Evolutionary conservation across 2,113 vertebrate genomes (phyloP).

Genomic region (Chitala chitala): DNA sequence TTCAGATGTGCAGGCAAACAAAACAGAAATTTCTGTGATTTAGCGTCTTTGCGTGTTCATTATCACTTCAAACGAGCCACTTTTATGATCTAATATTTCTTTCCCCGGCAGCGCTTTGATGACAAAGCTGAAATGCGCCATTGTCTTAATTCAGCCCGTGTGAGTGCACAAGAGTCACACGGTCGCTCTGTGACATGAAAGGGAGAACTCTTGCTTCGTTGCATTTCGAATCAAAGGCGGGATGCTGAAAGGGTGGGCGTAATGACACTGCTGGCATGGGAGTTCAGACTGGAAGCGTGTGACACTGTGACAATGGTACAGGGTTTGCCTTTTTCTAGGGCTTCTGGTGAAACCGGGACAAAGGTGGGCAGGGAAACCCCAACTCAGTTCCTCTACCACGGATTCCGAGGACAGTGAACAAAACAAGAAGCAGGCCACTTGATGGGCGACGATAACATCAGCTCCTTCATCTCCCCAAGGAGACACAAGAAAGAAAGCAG

Average conservation of each 20-base stretch:
- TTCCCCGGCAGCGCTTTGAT: background rate
- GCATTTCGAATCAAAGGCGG: background rate
- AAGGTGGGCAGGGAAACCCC: too few relatives aligned
- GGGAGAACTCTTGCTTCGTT: background rate
- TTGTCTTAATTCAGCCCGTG: conserved; percentile 11
- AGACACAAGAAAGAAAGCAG: background rate
- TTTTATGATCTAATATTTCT: background rate
- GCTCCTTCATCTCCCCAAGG: background rate
- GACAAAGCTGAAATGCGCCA: background rate
- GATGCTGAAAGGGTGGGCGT: too few relatives aligned
- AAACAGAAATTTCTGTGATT: background rate
- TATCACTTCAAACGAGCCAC: conserved; percentile 14
- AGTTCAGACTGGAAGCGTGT: too few relatives aligned
- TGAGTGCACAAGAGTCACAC: background rate
- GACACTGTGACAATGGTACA: too few relatives aligned
- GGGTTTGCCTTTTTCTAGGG: too few relatives aligned
- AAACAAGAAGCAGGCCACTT: background rate
- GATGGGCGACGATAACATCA: background rate
- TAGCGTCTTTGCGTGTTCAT: background rate
- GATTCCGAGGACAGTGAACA: background rate
- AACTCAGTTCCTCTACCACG: background rate
- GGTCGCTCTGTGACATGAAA: background rate
- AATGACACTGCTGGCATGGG: too few relatives aligned
- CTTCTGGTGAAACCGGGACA: too few relatives aligned
- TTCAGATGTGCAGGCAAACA: background rate